Evolutionary conservation across 2,113 vertebrate species (phyloP).

Genomic region (Etia nguti): DNA sequence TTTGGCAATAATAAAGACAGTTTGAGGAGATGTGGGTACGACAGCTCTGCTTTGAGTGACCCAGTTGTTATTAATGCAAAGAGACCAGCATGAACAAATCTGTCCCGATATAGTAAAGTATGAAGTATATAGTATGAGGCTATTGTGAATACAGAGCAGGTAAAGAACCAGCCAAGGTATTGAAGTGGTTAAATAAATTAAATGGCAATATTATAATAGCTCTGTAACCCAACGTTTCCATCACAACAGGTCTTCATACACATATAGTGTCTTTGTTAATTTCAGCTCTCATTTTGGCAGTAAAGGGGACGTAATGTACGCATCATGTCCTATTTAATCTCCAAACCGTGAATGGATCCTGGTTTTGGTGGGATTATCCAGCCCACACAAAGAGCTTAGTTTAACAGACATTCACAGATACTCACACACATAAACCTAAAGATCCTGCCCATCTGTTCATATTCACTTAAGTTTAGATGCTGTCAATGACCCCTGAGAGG

Average conservation of each 20-base stretch:
- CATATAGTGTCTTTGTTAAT: neutral
- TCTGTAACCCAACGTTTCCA: neutral
- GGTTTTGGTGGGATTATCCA: slow-evolving; percentile 40
- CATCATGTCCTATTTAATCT: slow-evolving; percentile 12
- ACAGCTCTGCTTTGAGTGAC: neutral
- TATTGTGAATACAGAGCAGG: neutral
- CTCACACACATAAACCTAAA: slow-evolving; percentile 10
- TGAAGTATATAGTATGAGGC: neutral
- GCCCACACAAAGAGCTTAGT: slow-evolving; percentile 4
- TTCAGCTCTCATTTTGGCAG: neutral
- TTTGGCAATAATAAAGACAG: neutral
- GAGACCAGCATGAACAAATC: neutral
- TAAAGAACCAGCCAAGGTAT: neutral
- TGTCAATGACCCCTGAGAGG: neutral
- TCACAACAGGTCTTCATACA: neutral
- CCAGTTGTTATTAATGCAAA: neutral
- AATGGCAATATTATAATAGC: neutral
- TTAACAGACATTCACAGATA: slow-evolving; percentile 20
- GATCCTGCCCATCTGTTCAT: slow-evolving; percentile 27
- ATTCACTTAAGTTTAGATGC: slow-evolving; percentile 30
- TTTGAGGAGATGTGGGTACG: neutral
- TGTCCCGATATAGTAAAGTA: neutral
- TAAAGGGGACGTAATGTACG: neutral
- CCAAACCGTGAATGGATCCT: slow-evolving; percentile 18
- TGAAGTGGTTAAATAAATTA: neutral